Evolutionary conservation across 92 coral and sea anemone genomes (phyloP).

Genomic region (Montipora capitata): DNA sequence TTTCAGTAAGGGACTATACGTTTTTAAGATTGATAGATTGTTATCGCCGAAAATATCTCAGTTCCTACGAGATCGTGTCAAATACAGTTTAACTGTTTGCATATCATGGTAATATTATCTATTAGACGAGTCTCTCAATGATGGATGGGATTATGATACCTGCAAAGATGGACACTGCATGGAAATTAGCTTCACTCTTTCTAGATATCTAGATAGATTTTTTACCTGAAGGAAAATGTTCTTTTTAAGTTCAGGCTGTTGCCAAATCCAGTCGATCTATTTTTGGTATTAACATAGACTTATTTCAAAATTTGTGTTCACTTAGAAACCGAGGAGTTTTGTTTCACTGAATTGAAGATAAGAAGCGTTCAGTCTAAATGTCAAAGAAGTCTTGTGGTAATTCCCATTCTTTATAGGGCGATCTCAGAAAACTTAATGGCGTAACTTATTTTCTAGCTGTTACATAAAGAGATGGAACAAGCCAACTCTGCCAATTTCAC

Average conservation of each 20-base stretch:
- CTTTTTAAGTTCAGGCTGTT: not conserved
- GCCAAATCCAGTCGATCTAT: not conserved
- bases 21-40: no score
- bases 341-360: not conserved
- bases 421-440: not conserved
- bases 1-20: no score
- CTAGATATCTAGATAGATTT: not conserved
- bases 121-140: not conserved
- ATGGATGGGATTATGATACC: not conserved
- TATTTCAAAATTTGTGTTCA: not conserved
- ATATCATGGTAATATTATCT: slow-evolving; percentile 14
- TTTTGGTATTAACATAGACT: not conserved
- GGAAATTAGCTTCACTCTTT: not conserved
- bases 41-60: not conserved
- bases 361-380: no score
- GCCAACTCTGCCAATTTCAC: slow-evolving; percentile 81
- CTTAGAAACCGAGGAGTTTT: not conserved
- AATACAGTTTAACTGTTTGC: slow-evolving; percentile 11
- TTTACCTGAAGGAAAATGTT: not conserved
- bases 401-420: no score
- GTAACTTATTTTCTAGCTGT: not conserved
- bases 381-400: no score
- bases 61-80: slow-evolving; percentile 10
- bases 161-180: no score
- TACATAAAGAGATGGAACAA: slow-evolving; percentile 59